These are phyloP conservation scores for silkworm (Bombyx mori) DNA, from an alignment of 1,140 invertebrate genomes.

Conservation along the genomic window DNA sequence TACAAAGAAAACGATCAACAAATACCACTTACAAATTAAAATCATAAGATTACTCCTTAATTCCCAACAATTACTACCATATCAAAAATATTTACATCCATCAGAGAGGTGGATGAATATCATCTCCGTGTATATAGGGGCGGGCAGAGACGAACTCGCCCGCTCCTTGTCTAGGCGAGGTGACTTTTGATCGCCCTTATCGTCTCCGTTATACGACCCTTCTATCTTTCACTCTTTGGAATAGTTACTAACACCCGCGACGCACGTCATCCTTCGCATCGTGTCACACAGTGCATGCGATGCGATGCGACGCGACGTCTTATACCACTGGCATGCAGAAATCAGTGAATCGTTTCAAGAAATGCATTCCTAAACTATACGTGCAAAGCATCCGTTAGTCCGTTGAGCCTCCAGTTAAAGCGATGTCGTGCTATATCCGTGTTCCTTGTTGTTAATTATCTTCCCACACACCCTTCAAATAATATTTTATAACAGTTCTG, in stretches of 20 bases:
- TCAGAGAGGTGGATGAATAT: conserved; percentile 18
- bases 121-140: conserved; percentile 17
- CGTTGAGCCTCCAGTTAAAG: conserved; percentile 50
- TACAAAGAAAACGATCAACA: conserved; percentile 68
- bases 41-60: conserved; percentile 52
- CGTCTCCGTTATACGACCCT: too few relatives aligned
- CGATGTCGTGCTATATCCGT: conserved; percentile 35
- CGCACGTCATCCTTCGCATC: conserved; percentile 20
- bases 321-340: conserved; percentile 29
- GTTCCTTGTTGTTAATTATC: conserved; percentile 29
- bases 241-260: conserved; percentile 34
- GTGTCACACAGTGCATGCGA: conserved; percentile 13
- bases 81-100: conserved; percentile 50
- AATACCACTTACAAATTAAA: conserved; percentile 65
- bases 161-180: conserved; percentile 9
- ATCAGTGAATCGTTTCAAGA: conserved; percentile 28
- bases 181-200: background rate
- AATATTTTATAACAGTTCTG: conserved; percentile 44
- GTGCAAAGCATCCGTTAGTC: conserved; percentile 39
- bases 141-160: conserved; percentile 5
- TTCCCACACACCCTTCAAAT: conserved; percentile 50
- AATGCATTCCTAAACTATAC: conserved; percentile 32
- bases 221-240: conserved; percentile 27
- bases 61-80: conserved; percentile 54
- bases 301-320: conserved; percentile 12